phyloP scores from a whole-genome alignment of 2,888 invertebrate genomes.

The Dioctria rufipes region DNA sequence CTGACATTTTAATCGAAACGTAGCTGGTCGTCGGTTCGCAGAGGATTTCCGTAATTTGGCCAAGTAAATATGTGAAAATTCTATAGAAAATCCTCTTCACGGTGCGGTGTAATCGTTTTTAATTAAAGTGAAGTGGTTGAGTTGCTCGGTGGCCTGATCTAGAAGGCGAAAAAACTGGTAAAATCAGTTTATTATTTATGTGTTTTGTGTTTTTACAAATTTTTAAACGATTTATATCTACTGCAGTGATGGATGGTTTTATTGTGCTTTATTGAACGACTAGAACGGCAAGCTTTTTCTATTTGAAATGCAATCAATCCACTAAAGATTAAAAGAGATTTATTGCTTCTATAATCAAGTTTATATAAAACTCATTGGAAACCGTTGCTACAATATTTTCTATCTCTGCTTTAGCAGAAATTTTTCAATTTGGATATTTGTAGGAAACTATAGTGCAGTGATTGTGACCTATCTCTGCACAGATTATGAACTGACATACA shows the following conservation, averaged over 20 bases:
- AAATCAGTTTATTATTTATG: background rate
- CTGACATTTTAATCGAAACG: conserved; percentile 37
- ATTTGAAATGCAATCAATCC: background rate
- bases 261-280: background rate
- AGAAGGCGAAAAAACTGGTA: background rate
- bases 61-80: conserved; percentile 6
- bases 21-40: conserved; percentile 2
- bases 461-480: background rate
- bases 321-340: too few relatives aligned
- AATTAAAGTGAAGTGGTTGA: conserved; percentile 5
- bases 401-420: background rate
- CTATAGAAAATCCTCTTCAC: background rate
- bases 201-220: background rate
- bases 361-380: too few relatives aligned
- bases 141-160: background rate
- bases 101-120: background rate
- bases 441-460: background rate
- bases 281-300: background rate
- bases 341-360: too few relatives aligned
- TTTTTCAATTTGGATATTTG: background rate
- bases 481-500: background rate
- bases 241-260: background rate
- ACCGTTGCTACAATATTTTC: too few relatives aligned
- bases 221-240: too few relatives aligned
- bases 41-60: background rate